A percentile compares a stretch with the other conserved stretches of the same genome.
phyloP scores from a whole-genome alignment of 2,797 vertebrate genomes.

The Smutsia temminckii region DNA sequence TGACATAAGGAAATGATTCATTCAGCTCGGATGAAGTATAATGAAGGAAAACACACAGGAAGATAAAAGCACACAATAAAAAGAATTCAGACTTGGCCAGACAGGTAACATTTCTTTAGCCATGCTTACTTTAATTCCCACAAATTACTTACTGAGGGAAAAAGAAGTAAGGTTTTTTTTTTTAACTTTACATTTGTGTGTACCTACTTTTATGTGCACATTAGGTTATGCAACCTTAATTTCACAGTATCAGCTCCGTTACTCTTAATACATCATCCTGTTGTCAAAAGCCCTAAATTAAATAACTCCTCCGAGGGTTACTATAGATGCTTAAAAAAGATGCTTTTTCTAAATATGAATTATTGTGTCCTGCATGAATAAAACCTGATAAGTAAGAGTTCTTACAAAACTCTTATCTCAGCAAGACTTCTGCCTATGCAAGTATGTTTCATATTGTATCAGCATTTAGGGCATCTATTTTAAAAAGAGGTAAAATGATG shows the following conservation, averaged over 20 bases:
- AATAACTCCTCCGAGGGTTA: not conserved
- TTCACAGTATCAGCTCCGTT: not conserved
- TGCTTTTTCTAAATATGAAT: not conserved
- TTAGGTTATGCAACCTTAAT: not conserved
- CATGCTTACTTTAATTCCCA: not conserved
- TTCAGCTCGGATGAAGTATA: not conserved
- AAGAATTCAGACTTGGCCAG: not conserved
- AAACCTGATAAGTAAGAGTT: not conserved
- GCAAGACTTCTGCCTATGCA: not conserved
- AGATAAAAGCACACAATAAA: not conserved
- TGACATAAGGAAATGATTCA: not conserved
- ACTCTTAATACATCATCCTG: not conserved
- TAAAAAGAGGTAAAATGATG: not conserved
- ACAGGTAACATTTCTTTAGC: not conserved
- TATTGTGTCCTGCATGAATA: not conserved
- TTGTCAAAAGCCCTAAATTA: not conserved
- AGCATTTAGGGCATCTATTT: not conserved
- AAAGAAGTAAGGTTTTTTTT: not conserved
- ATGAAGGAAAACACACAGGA: not conserved
- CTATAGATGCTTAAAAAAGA: not conserved
- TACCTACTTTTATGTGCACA: not conserved
- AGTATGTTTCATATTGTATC: not conserved
- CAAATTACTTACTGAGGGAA: not conserved
- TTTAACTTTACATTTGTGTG: not conserved
- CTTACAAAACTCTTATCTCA: not conserved